Evolutionary conservation across 2,797 vertebrate genomes (phyloP), one percentile per base, ranked within the genome.

Genomic region (Tenualosa thibaudeaui): DNA sequence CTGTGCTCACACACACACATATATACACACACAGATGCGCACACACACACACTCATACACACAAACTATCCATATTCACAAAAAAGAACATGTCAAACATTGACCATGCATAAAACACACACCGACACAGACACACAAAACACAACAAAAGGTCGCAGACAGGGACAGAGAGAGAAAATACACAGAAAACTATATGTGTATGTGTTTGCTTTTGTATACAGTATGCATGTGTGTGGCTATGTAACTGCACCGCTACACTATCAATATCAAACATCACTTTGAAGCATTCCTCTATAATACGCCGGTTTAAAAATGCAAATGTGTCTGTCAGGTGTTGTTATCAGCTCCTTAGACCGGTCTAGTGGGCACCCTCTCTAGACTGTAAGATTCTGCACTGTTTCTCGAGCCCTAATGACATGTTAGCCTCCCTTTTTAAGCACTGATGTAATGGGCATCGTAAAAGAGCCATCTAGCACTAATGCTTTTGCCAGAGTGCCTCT

Each of bases 361-460:
- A 62, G 71, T 43, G 71, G 40, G 71, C 37, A 9, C 68, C 3
- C 10, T 19, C 46, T 3, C 62, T 3, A 24, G 19, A 62, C 9
- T 10, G 5, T 62, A n/a, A 65, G 56, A 24, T 65, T 71, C 13
- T 51, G 50, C 46, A 71, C 46, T 22, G 37, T 75, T 71, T 65
- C 68, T 54, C 46, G 9, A 19, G 62, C 71, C 22, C 62, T 58
- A 62, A 51, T 84, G 62, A 50, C 65, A 68, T 4, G 71, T 46
- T 78, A 46, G 37, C 58, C 71, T 78, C 71, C 50, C 53, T 86
- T 68, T 82, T 82, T 54, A 40, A 40, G 13, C 82, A 26, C 50
- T 65, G 83, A 75, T 19, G 85, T 68, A 84, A 24, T 22, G 83
- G 84, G 40, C 84, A 60, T 81, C 84, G 85, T 78, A 81, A 83